phyloP scores from a whole-genome alignment of 2,888 invertebrate genomes.

The Podabrus alpinus region DNA sequence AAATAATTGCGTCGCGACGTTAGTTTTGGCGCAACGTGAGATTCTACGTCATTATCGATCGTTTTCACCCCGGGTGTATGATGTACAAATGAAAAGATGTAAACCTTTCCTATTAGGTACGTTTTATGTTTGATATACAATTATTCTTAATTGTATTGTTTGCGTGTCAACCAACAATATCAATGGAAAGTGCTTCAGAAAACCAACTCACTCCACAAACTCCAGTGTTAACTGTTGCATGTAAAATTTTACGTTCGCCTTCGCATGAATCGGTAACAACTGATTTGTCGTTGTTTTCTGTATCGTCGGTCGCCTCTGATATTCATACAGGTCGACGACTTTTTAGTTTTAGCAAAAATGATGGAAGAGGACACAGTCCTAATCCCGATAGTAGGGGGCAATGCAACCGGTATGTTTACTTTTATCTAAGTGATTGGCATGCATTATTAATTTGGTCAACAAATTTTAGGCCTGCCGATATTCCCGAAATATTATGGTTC shows the following conservation, averaged over 20 bases:
- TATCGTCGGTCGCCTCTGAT: constrained; percentile 64
- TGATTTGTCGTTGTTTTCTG: constrained; percentile 78
- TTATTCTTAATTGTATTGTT: background rate
- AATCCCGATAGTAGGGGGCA: constrained; percentile 64
- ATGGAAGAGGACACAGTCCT: constrained; percentile 70
- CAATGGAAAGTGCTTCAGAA: constrained; percentile 37
- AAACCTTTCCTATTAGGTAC: constrained; percentile 4
- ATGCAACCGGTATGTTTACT: constrained; percentile 14
- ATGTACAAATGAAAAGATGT: constrained; percentile 7
- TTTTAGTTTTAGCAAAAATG: constrained; percentile 60
- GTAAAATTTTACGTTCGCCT: constrained; percentile 74
- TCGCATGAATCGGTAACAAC: constrained; percentile 85
- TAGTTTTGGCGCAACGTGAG: constrained; percentile 15
- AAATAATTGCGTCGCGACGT: constrained; percentile 16
- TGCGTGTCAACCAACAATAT: constrained; percentile 10
- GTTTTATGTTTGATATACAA: constrained; percentile 20
- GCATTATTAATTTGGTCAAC: background rate
- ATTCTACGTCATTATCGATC: constrained; percentile 28
- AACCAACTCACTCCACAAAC: constrained; percentile 54
- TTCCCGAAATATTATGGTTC: constrained; percentile 67
- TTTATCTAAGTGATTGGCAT: background rate
- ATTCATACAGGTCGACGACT: constrained; percentile 54
- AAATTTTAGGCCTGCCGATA: constrained; percentile 61
- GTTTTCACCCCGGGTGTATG: constrained; percentile 18
- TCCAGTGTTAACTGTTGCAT: constrained; percentile 59